Percentiles rank a stretch among this genome's conserved stretches.
Evolutionary conservation across 2,888 invertebrate genomes (phyloP).

Genomic region (Lasioglossum malachurum): DNA sequence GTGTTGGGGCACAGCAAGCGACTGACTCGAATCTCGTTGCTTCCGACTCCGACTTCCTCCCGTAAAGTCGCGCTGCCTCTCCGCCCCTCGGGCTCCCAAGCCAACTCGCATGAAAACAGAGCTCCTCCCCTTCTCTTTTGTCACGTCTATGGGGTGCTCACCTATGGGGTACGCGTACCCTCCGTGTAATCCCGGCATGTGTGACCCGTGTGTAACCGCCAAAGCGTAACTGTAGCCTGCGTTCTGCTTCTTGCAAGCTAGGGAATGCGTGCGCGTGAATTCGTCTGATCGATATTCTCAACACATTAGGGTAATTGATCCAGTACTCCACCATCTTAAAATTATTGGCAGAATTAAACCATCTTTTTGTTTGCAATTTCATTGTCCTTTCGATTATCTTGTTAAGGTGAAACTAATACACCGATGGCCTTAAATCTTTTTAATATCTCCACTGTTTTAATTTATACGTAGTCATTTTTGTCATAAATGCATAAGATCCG

Average conservation of each 20-base stretch:
- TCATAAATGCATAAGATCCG: too few species aligned
- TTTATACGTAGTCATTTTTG: too few species aligned
- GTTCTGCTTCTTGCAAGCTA: slow-evolving; percentile 29
- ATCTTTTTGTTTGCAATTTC: too few species aligned
- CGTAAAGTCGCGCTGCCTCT: slow-evolving; percentile 69
- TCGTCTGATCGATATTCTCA: neutral
- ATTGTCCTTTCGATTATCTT: too few species aligned
- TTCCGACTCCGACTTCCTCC: slow-evolving; percentile 77
- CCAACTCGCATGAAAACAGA: slow-evolving; percentile 74
- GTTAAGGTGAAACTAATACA: too few species aligned
- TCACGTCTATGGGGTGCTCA: slow-evolving; percentile 59
- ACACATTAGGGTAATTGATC: neutral
- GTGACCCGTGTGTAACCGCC: slow-evolving; percentile 67
- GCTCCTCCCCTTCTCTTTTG: slow-evolving; percentile 68
- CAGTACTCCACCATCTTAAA: neutral
- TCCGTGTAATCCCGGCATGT: slow-evolving; percentile 43
- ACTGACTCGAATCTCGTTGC: slow-evolving; percentile 73
- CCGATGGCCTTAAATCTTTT: too few species aligned
- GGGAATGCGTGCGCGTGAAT: slow-evolving; percentile 23
- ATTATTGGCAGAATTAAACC: too few species aligned
- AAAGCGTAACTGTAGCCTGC: slow-evolving; percentile 67
- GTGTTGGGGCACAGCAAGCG: slow-evolving; percentile 59
- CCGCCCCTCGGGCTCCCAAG: slow-evolving; percentile 73
- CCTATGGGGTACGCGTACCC: slow-evolving; percentile 33
- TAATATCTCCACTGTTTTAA: too few species aligned